Evolutionary conservation across 2,888 invertebrate species (phyloP), one percentile per base, ranked within the genome.

Genomic region (Callimorpha dominula): DNA sequence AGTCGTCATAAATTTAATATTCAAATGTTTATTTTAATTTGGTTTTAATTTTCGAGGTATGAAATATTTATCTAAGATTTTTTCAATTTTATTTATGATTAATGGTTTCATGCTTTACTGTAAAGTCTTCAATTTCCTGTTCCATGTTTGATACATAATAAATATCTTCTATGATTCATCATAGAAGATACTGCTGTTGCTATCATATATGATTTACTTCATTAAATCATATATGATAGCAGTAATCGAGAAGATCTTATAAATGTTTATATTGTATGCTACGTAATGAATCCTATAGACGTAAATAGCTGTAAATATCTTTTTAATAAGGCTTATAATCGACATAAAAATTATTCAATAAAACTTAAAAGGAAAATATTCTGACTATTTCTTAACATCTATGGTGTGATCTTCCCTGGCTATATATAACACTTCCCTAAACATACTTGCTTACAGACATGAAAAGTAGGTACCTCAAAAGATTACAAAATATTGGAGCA

Each of bases 341-440:
- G 77, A 78, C 73, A 78, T 78, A 72, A 66, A 73, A 81, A 79
- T 79, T 83, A 81, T 81, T 76, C 68, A 82, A 76, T 83, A 83
- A 81, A 82, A 79, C 78, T 15, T 31, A 31, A 60, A 12, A 74
- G 57, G 50, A 50, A 66, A 63, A 68, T 31, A 12, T 20, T 60
- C 31, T 31, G 31, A 1, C 57, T 57, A 6, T 17, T 12, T 1
- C 42, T 31, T 3, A 42, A 17, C 40, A 63, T 4, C 20, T 20
- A 60, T 60, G 12, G 31, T 52, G 14, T 15, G 17, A 17, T 46
- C 17, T 52, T 7, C 6, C 17, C 17, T 60, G 5, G 12, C 31
- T 12, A n/a, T n/a, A n/a, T n/a, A n/a, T n/a, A n/a, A n/a, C n/a
- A n/a, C n/a, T n/a, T n/a, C n/a, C n/a, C n/a, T n/a, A n/a, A n/a